A percentile compares a stretch with the other conserved stretches of the same genome.
These are phyloP conservation scores for Deilephila porcellus DNA, from an alignment of 2,888 invertebrate genomes.

Conservation along the genomic window DNA sequence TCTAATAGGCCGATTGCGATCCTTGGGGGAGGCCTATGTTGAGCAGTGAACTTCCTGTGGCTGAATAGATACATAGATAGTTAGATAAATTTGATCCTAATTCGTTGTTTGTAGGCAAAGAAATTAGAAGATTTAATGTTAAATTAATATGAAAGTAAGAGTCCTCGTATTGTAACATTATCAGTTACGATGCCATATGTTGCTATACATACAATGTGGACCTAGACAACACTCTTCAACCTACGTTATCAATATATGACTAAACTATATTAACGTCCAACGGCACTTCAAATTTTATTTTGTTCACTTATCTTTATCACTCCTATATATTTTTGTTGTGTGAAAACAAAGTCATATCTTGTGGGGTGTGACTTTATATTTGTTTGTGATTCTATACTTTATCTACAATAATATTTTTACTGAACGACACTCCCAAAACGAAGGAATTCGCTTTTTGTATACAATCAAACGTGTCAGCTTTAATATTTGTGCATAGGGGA, in stretches of 20 bases:
- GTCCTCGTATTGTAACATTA: background rate
- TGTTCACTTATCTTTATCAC: constrained; percentile 3
- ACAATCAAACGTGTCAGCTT: background rate
- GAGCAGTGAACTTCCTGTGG: too few species aligned
- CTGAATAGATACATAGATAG: too few species aligned
- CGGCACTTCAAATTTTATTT: background rate
- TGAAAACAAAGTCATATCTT: background rate
- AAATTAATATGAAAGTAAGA: background rate
- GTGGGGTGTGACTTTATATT: background rate
- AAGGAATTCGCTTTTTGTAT: background rate
- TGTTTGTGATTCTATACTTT: background rate
- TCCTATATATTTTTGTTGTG: background rate
- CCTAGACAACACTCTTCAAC: background rate
- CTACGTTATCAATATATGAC: background rate
- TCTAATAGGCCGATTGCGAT: too few species aligned
- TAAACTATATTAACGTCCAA: background rate
- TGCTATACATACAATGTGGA: background rate
- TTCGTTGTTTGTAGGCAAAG: background rate
- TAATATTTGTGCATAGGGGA: too few species aligned
- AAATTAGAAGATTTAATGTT: background rate
- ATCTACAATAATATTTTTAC: background rate
- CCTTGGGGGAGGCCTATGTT: too few species aligned
- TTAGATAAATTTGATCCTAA: too few species aligned
- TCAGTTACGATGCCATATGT: background rate
- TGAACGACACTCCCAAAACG: background rate